Base-by-base conservation (phyloP, 2,888 invertebrate species). In the Drosophila picticornis region DNA sequence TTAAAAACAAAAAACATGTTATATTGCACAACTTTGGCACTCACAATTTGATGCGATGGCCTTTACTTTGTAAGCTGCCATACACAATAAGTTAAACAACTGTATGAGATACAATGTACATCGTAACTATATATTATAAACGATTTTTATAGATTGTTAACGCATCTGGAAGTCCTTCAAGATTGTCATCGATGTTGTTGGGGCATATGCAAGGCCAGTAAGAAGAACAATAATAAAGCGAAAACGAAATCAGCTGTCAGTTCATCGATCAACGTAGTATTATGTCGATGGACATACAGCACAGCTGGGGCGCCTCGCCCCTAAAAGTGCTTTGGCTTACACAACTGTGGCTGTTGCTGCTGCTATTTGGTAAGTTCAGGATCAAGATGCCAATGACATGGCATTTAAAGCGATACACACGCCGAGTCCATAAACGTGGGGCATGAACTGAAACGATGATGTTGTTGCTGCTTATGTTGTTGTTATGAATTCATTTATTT, bases 261-360 rank as follows among this genome's bases (percentile, higher is more conserved):
- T 77, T 64, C 75, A 80, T 80, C 80, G 82, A 75, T 82, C 76
- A 81, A 71, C 70, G 74, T 79, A 29, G 80, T 75, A 90, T 75
- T 83, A 92, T 91, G 92, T 84, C 89, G 90, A 86, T 87, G 87
- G 92, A 91, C 79, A 40, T 32, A 3, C 56, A 56, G 27, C 38
- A 19, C 68, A 83, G 84, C 81, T 83, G 81, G 72, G 80, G 83
- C 64, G 43, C 40, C 13, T 57, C 46, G 46, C 43, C 73, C 48
- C 67, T 48, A 34, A 91, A 88, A 84, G 84, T 85, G 73, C 78
- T 89, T 67, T 84, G 91, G 84, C 79, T 84, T 72, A 77, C 83
- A 76, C 91, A 92, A 71, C 86, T 92, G 81, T 88, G 92, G 90
- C 79, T 92, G 74, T 70, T 92, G 77, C 73, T 92, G 40, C 83